Percentiles rank a stretch among this genome's conserved stretches.
These are phyloP conservation scores for Zygogramma bicolorata DNA, from an alignment of 2,888 invertebrate species.

Conservation along the genomic window DNA sequence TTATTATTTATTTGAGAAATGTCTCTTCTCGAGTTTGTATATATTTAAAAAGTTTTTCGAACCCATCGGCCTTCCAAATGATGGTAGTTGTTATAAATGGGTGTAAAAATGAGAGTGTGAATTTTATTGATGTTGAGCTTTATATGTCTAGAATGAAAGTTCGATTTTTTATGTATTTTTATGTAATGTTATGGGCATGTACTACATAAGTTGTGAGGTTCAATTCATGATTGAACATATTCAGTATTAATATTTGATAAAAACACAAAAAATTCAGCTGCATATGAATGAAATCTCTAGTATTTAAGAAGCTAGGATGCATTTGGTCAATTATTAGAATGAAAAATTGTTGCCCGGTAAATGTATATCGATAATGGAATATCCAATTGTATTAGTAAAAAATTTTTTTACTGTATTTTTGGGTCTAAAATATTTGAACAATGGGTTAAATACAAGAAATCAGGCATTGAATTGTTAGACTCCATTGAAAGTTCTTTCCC, in stretches of 20 bases:
- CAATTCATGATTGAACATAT: not conserved
- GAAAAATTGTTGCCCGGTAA: too few species aligned
- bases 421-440: too few species aligned
- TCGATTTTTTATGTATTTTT: slow-evolving; percentile 5
- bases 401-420: too few species aligned
- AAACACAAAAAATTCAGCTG: not conserved
- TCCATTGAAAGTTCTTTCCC: too few species aligned
- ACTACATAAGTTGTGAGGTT: not conserved
- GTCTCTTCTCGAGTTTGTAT: slow-evolving; percentile 16
- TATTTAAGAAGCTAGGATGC: not conserved
- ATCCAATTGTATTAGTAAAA: too few species aligned
- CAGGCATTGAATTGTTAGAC: too few species aligned
- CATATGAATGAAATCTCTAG: not conserved
- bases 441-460: too few species aligned
- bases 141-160: slow-evolving; percentile 27
- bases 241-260: not conserved
- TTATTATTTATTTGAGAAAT: slow-evolving; percentile 25
- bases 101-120: slow-evolving; percentile 27
- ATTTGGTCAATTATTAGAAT: not conserved
- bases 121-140: slow-evolving; percentile 36
- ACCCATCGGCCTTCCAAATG: slow-evolving; percentile 15
- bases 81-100: slow-evolving; percentile 17
- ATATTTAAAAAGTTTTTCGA: slow-evolving; percentile 5
- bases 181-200: slow-evolving; percentile 7
- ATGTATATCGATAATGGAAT: too few species aligned